Evolutionary conservation across 2,888 invertebrate species (phyloP).

Genomic region (Deilephila elpenor): DNA sequence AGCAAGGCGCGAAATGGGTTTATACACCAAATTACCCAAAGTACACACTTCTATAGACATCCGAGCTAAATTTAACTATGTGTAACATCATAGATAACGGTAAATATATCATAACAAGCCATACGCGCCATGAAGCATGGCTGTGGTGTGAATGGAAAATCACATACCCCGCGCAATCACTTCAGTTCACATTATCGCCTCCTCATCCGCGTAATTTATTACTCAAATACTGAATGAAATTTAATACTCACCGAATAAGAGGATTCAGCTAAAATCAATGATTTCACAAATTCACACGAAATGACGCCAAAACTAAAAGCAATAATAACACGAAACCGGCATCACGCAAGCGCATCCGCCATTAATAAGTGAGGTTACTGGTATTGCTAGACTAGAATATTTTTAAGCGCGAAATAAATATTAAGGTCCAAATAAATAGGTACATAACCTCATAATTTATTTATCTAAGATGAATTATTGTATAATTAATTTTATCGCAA

Average conservation of each 20-base stretch:
- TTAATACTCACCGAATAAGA: constrained; percentile 58
- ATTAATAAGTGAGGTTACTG: constrained; percentile 69
- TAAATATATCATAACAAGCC: constrained; percentile 61
- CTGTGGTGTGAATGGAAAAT: constrained; percentile 73
- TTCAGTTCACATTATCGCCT: constrained; percentile 35
- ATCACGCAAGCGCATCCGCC: constrained; percentile 84
- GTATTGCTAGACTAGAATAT: constrained; percentile 53
- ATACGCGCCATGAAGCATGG: constrained; percentile 77
- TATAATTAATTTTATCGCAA: too few relatives aligned
- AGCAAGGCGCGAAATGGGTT: constrained; percentile 58
- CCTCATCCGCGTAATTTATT: constrained; percentile 13
- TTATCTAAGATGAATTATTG: too few relatives aligned
- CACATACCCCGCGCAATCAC: constrained; percentile 52
- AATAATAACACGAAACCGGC: constrained; percentile 81
- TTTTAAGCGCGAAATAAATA: constrained; percentile 5
- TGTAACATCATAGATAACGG: constrained; percentile 56
- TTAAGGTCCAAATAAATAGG: not conserved
- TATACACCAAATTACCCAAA: constrained; percentile 45
- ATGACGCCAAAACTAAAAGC: constrained; percentile 75
- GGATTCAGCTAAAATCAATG: constrained; percentile 59
- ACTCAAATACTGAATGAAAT: constrained; percentile 24
- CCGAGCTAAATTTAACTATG: constrained; percentile 46
- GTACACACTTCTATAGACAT: constrained; percentile 36
- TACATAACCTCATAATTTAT: too few relatives aligned
- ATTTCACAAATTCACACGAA: constrained; percentile 61